Base-by-base conservation (phyloP, 2,888 invertebrate species). In the Cheilosia impressa region DNA sequence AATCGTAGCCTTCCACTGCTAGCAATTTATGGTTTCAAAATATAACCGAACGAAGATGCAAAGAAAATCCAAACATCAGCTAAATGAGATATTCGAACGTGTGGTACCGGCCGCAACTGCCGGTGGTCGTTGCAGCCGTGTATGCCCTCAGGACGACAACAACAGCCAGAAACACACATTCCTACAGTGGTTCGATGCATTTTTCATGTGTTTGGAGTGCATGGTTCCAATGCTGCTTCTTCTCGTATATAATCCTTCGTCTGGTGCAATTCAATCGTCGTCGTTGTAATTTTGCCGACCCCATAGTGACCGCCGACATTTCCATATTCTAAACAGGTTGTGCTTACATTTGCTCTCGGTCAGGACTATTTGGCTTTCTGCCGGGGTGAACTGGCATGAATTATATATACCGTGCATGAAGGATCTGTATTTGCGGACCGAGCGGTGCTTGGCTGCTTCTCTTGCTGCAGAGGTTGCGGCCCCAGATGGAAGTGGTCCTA, bases 261-360 rank as follows among this genome's bases (percentile, higher is more conserved):
- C 73, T 72, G 65, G 52, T 47, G 15, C 60, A 75, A 68, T 62
- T 71, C 47, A 77, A 68, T 69, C 68, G 73, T 78, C 83, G 69
- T 69, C 69, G 62, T 65, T 69, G 73, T 84, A 71, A 79, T 75
- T 69, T 69, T 84, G 78, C 79, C 58, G 47, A 53, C 53, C 69
- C 55, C 58, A 17, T 57, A 75, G 63, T 84, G 83, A 79, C 84
- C 79, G 60, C 75, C 60, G 41, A 79, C 79, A 84, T 84, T 84
- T 84, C 75, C 84, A 84, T 84, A 79, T 84, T 79, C 79, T 79
- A 84, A 84, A 79, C 75, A 52, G 79, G 69, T 71, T 69, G 79
- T 78, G 75, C 75, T 84, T 71, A 75, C 69, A 79, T 84, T 79
- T 75, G 75, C 60, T 84, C 69, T 71, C 50, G 75, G 84, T 84